Evolutionary conservation across 2,888 invertebrate species (phyloP), one percentile per base, ranked within the genome.

Genomic region (Ditula angustiorana): DNA sequence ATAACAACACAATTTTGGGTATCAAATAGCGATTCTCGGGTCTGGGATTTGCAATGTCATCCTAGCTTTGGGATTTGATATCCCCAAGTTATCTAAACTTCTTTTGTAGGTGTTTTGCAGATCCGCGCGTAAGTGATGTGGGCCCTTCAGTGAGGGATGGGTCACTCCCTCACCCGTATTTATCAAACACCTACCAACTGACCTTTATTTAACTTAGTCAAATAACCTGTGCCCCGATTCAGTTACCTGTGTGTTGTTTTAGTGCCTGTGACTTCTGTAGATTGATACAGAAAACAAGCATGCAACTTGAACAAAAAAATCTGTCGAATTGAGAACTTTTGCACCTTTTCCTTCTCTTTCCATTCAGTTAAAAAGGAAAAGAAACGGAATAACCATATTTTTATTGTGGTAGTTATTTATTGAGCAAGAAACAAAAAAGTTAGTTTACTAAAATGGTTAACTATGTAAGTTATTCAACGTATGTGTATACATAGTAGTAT

Each of bases 21-120:
- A 53, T 58, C 37, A 53, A 63, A 46, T 58, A 62, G 35, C 30
- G 13, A 19, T 46, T 50, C 44, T 2, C 47, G 30, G 24, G 35
- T 23, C 23, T 28, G 61, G 49, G 49, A 62, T 63, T 63, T 63
- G 57, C 24, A 50, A 52, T 58, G 46, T 64, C 58, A 58, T 52
- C 23, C 52, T 46, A 64, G 35, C 46, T 52, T 53, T 37, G 46
- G 46, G 46, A 53, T 64, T 64, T 47, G 30, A 37, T 23, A 41
- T 35, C 26, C 46, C 35, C 53, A 53, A 47, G 59, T 58, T 46
- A 53, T 37, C 59, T 58, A 44, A 64, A 64, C 44, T 53, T 59
- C 46, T 59, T 53, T 47, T 28, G 59, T 37, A 52, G 52, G 30
- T 63, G 26, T 53, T 44, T 37, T 59, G 53, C 24, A 26, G 44